Percentiles rank a stretch among this genome's conserved stretches.
These are phyloP conservation scores for Fregata magnificens DNA, from an alignment of 2,113 vertebrate genomes.

Conservation along the genomic window DNA sequence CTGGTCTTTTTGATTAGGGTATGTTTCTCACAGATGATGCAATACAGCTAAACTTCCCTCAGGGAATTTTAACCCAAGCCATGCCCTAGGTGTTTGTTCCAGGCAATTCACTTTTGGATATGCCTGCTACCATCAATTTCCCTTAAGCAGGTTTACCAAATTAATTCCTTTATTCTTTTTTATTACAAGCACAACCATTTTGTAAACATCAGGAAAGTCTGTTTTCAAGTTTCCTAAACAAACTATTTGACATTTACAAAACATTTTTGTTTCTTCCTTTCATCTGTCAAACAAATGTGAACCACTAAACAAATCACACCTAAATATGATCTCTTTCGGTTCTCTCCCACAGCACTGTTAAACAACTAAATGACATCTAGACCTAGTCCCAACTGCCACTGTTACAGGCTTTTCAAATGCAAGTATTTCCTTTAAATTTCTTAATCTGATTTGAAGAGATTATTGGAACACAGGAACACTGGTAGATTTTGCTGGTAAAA, in stretches of 20 bases:
- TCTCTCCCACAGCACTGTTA: background rate
- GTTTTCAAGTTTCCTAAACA: background rate
- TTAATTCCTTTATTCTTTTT: background rate
- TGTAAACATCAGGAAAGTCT: background rate
- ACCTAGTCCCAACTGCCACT: background rate
- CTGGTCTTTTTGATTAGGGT: background rate
- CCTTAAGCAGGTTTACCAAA: background rate
- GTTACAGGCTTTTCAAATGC: background rate
- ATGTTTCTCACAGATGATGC: background rate
- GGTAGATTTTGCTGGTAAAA: background rate
- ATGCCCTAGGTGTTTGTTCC: background rate
- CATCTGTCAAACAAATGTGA: background rate
- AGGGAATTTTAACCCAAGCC: background rate
- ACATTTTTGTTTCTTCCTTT: background rate
- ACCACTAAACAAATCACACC: background rate
- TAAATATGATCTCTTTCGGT: background rate
- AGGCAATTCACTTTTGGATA: background rate
- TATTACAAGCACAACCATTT: background rate
- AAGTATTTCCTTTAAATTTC: background rate
- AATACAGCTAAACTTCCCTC: background rate
- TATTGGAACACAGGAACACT: fast-evolving
- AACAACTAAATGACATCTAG: background rate
- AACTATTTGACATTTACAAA: background rate
- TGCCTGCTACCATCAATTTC: background rate
- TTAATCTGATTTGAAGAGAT: background rate